A percentile compares a stretch with the other conserved stretches of the same genome.
These are phyloP conservation scores for Rhopalosiphum maidis DNA, from an alignment of 1,140 invertebrate genomes.

Conservation along the genomic window DNA sequence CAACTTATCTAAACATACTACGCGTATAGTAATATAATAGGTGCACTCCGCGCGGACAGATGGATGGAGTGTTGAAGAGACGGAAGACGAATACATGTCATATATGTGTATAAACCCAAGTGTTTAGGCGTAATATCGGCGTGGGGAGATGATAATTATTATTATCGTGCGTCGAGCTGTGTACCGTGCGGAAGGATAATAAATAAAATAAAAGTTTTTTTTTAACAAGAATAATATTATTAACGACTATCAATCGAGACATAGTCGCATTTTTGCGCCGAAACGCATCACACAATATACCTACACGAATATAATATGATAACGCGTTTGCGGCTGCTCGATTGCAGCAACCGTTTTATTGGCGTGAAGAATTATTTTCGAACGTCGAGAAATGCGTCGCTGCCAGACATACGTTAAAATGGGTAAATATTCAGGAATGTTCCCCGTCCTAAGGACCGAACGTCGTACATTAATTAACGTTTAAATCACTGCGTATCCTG, in stretches of 20 bases:
- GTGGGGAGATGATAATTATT: slow-evolving; percentile 9
- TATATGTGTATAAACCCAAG: background rate
- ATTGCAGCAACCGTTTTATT: background rate
- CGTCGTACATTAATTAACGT: background rate
- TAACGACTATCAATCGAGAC: background rate
- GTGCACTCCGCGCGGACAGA: background rate
- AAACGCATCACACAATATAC: background rate
- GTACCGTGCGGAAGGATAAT: background rate
- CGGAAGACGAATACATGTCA: background rate
- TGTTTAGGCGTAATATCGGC: slow-evolving; percentile 6
- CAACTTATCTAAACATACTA: background rate
- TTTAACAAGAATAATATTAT: background rate
- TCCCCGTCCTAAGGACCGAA: background rate
- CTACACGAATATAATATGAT: background rate
- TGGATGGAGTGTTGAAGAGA: slow-evolving; percentile 2
- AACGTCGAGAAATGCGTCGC: background rate
- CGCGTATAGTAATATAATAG: background rate
- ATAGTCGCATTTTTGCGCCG: background rate
- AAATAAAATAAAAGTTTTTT: background rate
- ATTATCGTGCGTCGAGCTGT: background rate
- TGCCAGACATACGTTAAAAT: background rate
- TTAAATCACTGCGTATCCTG: background rate
- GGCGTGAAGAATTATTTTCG: background rate
- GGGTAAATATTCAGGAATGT: background rate
- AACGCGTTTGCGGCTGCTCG: background rate